Base-by-base conservation (phyloP, 2,113 vertebrate genomes). In the Haemorhous mexicanus region DNA sequence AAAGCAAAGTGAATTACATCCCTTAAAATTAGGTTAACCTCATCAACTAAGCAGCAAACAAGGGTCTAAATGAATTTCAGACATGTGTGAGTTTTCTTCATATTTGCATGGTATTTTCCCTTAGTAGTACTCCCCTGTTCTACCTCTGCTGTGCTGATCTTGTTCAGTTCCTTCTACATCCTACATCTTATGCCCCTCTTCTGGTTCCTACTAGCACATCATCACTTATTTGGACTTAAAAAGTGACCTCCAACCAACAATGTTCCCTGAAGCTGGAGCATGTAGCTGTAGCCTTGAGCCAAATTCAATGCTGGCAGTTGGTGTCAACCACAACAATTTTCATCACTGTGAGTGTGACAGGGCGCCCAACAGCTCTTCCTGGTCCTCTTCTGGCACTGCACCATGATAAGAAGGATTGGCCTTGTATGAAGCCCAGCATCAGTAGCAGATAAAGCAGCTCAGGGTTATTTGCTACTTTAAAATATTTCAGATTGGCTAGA, bases 241-340 rank as follows among this genome's bases (percentile, higher is more conserved):
- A 68, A 13, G 33, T 23, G 11, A 2, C 30, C 15, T 74, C n/a
- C 59, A 59, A 35, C 8, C 10, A 69, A 43, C 8, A 66, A 4
- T 0, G 10, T 55, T 20, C 46, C 28, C 73, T 69, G n/a, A 80
- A 80, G 44, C 23, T 72, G 37, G 16, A 67, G 2, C 21, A 47
- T 0, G 0, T 21, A 46, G 49, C 41, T 52, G 33, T 46, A 16
- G 10, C 58, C 72, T 72, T 2, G 0, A 67, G 77, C 6, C 33
- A 56, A 88, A 37, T 22, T 56, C 70, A 46, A 2, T 27, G 70
- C 28, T 59, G 27, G 32, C 19, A 86, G 35, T 43, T 56, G 24
- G 23, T 22, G 64, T 17, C 49, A 79, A 19, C 14, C 32, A 61
- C 35, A 44, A 70, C 4, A 47, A 17, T 61, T 86, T 80, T 90